Evolutionary conservation across 2,888 invertebrate genomes (phyloP).

Genomic region (Drosophila mimetica): DNA sequence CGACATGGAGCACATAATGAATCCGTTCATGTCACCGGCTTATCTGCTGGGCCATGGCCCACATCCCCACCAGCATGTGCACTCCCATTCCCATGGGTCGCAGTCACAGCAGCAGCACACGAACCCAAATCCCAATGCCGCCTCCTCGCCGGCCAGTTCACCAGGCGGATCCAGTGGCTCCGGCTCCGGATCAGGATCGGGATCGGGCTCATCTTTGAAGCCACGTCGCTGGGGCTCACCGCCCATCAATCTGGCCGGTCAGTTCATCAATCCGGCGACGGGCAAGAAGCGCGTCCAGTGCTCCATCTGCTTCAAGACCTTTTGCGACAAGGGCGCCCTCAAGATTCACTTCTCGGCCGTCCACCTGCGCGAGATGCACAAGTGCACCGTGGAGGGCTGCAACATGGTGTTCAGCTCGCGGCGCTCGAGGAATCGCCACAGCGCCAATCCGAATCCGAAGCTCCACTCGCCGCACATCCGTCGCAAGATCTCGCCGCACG

Average conservation of each 20-base stretch:
- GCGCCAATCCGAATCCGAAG: constrained; percentile 99
- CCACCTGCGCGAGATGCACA: constrained; percentile 99
- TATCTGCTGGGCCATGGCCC: constrained; percentile 84
- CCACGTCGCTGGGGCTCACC: constrained; percentile 90
- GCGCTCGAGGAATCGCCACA: constrained; percentile 97
- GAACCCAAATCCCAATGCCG: constrained; percentile 6
- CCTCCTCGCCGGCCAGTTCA: constrained; percentile 76
- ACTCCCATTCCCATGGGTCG: constrained; percentile 25
- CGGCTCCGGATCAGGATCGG: constrained; percentile 18
- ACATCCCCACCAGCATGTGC: constrained; percentile 45
- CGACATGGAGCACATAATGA: constrained; percentile 83
- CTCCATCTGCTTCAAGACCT: constrained; percentile 98
- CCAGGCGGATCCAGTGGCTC: constrained; percentile 54
- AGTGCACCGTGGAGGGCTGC: constrained; percentile 99
- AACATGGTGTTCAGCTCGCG: constrained; percentile 99
- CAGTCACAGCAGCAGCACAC: constrained; percentile 19
- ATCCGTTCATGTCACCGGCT: constrained; percentile 82
- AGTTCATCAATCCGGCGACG: constrained; percentile 95
- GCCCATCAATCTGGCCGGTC: constrained; percentile 93
- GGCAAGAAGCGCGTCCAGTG: constrained; percentile 99
- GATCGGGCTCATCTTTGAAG: constrained; percentile 64
- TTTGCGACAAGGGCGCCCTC: constrained; percentile 99
- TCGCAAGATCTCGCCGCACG: constrained; percentile 97
- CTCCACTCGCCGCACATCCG: constrained; percentile 97
- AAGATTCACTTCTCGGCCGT: constrained; percentile 99